A percentile compares a stretch with the other conserved stretches of the same genome.
These are phyloP conservation scores for Smittia aterrima DNA, from an alignment of 2,888 invertebrate genomes.

Conservation along the genomic window DNA sequence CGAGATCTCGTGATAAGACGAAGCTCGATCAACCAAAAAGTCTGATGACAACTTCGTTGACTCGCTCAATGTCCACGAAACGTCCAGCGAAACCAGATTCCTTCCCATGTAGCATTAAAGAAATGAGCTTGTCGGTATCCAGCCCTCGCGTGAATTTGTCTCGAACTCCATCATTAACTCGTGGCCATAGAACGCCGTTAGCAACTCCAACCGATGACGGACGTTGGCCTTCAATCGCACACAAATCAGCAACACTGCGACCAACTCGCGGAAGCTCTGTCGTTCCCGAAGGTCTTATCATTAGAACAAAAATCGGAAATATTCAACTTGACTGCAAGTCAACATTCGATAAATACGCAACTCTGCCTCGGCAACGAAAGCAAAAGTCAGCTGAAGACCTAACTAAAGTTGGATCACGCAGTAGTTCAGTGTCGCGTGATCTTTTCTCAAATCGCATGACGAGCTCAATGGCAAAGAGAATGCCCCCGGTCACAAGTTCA, in stretches of 20 bases:
- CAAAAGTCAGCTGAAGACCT: slow-evolving; percentile 63
- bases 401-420: slow-evolving; percentile 53
- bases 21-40: slow-evolving; percentile 57
- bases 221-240: slow-evolving; percentile 61
- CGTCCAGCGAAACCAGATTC: slow-evolving; percentile 54
- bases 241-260: slow-evolving; percentile 44
- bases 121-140: slow-evolving; percentile 46
- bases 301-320: slow-evolving; percentile 48
- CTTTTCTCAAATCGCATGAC: slow-evolving; percentile 49
- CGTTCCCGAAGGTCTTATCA: slow-evolving; percentile 49
- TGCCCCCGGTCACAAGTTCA: slow-evolving; percentile 44
- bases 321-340: slow-evolving; percentile 52
- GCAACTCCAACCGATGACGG: slow-evolving; percentile 63
- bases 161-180: slow-evolving; percentile 57
- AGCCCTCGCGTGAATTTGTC: slow-evolving; percentile 47
- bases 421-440: slow-evolving; percentile 55
- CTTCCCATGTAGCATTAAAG: slow-evolving; percentile 57
- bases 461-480: slow-evolving; percentile 50
- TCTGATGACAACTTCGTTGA: slow-evolving; percentile 51
- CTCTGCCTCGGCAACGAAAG: slow-evolving; percentile 70
- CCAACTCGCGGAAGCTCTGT: slow-evolving; percentile 49
- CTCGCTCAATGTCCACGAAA: slow-evolving; percentile 46
- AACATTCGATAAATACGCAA: slow-evolving; percentile 72
- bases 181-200: slow-evolving; percentile 49
- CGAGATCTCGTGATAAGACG: slow-evolving; percentile 61